These are phyloP conservation scores for Pseudomyrmex sp. DNA, from an alignment of 1,140 invertebrate species.

Conservation along the genomic window DNA sequence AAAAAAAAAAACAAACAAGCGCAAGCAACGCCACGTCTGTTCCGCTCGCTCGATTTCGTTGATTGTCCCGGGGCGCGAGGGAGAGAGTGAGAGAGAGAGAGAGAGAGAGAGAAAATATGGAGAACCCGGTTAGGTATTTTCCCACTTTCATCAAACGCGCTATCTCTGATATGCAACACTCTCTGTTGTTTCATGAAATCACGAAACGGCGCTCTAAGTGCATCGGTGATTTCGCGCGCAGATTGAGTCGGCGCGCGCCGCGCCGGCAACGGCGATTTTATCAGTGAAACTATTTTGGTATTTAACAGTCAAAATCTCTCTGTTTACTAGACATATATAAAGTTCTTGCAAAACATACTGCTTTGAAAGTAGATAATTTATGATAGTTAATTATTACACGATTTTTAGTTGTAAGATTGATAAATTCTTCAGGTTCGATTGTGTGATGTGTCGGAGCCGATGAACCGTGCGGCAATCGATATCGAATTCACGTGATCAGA, in stretches of 20 bases:
- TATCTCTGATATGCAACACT: neutral
- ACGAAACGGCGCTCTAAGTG: neutral
- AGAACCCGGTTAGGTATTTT: constrained; percentile 1
- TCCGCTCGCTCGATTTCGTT: neutral
- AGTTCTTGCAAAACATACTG: neutral
- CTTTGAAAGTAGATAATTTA: neutral
- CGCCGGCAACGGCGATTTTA: no score
- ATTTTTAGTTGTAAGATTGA: no score
- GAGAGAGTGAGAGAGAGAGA: neutral
- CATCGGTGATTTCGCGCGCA: neutral
- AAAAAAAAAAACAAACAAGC: no score
- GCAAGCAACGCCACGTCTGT: neutral
- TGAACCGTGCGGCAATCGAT: neutral
- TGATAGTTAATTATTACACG: neutral
- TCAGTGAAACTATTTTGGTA: no score
- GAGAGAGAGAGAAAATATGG: neutral
- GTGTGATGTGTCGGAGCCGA: neutral
- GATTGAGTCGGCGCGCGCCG: neutral
- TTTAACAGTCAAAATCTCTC: neutral
- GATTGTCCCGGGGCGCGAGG: neutral
- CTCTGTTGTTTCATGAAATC: neutral
- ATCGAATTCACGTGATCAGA: neutral
- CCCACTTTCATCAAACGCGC: constrained; percentile 4
- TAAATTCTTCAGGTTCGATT: no score
- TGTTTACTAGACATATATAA: neutral